Conservation (phyloP, 2,888 invertebrate species). For the Pemphredon lugubris region DNA sequence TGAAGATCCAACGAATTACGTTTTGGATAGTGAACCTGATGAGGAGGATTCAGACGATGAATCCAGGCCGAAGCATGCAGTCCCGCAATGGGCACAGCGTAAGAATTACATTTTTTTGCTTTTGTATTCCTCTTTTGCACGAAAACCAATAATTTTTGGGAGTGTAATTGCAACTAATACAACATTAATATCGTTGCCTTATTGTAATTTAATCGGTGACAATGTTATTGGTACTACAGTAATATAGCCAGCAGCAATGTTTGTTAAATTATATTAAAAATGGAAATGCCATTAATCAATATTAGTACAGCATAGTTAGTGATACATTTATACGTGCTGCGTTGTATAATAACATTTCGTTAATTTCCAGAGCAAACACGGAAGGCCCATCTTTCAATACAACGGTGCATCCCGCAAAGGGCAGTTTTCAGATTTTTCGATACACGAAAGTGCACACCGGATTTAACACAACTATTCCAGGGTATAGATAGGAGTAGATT, state of each 20-base stretch:
- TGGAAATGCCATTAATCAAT: no score
- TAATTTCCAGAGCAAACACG: constrained; percentile 81
- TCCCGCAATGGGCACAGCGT: constrained; percentile 77
- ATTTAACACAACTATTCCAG: constrained; percentile 87
- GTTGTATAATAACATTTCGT: no score
- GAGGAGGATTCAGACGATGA: constrained; percentile 78
- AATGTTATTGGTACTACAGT: no score
- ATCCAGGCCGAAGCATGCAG: constrained; percentile 72
- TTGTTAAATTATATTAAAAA: no score
- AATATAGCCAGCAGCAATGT: no score
- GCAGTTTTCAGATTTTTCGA: constrained; percentile 84
- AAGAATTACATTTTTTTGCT: constrained; percentile 27
- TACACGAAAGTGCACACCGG: constrained; percentile 82
- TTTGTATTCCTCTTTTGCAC: no score
- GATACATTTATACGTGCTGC: no score
- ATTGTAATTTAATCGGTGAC: no score
- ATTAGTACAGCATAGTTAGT: no score
- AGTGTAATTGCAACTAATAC: no score
- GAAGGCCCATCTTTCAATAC: constrained; percentile 80
- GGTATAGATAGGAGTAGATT: constrained; percentile 85
- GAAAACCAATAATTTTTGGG: no score
- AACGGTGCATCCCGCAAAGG: constrained; percentile 79
- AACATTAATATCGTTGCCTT: no score
- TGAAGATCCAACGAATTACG: constrained; percentile 66
- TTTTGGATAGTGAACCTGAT: constrained; percentile 78